Evolutionary conservation across 2,888 invertebrate genomes (phyloP), one percentile per base, ranked within the genome.

Genomic region (Plagodis pulveraria): DNA sequence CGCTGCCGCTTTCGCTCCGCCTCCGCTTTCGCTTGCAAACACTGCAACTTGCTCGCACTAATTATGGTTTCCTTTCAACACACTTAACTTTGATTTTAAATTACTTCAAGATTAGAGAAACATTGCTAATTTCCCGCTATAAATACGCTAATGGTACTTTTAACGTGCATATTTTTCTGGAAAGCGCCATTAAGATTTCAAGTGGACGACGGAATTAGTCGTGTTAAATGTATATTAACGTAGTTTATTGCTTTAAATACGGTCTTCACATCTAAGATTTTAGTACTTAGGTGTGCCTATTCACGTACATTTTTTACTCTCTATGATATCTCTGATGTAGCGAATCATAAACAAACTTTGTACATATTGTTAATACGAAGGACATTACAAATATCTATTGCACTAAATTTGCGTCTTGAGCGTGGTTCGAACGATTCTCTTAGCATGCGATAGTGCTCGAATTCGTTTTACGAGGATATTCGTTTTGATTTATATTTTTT

Each of bases 41-140:
- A 67, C 69, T 22, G 22, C 69, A 81, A 83, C 78, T 78, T 79
- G 81, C 80, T 77, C 71, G 65, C 82, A 79, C 77, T 85, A 85
- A 86, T 87, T 87, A 86, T 83, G 81, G 86, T 83, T 82, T 82
- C 81, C 81, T 84, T 81, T 84, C 76, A 80, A 78, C 78, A 73
- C 73, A 76, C 71, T 81, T 81, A 70, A 76, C 72, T 83, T 83
- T 81, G 81, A 83, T 81, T 83, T 74, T 73, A 78, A 72, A 77
- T 72, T 73, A 78, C 69, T 78, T 72, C 35, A 77, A 78, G 78
- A 80, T 81, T 80, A 79, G 72, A 77, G 73, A 77, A 81, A 79
- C 77, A 79, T 78, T 73, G 78, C 74, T 77, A 75, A 78, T 80
- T 75, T 74, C 65, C 62, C 62, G 66, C 71, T 65, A 67, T 72